These are phyloP conservation scores for Drosophila mauritiana DNA, from an alignment of 1,140 invertebrate species.

Conservation along the genomic window DNA sequence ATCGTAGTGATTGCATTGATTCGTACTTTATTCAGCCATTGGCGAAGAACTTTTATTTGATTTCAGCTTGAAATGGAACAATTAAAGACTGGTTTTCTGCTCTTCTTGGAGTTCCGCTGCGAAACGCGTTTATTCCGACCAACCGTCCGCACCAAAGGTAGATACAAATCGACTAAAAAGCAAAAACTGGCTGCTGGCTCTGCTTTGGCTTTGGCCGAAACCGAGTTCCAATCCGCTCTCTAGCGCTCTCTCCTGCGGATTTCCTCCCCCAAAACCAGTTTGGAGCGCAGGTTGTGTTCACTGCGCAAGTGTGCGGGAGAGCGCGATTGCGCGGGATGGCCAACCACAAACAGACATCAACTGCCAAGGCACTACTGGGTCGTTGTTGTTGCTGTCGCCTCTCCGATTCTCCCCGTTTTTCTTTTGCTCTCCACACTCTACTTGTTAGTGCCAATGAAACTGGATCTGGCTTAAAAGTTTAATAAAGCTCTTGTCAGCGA, in stretches of 20 bases:
- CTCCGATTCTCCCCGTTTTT: background rate
- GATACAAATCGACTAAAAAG: slow-evolving; percentile 77
- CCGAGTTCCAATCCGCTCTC: slow-evolving; percentile 44
- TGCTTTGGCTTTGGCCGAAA: slow-evolving; percentile 17
- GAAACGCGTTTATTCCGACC: slow-evolving; percentile 63
- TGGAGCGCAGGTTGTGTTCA: slow-evolving; percentile 66
- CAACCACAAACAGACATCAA: slow-evolving; percentile 47
- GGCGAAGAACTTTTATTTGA: slow-evolving; percentile 45
- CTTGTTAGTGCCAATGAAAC: slow-evolving; percentile 6
- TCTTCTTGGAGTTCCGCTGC: slow-evolving; percentile 59
- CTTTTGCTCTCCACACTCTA: background rate
- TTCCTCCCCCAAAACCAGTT: slow-evolving; percentile 81
- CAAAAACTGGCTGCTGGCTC: slow-evolving; percentile 65
- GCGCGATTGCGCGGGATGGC: slow-evolving; percentile 38
- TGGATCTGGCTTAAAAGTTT: slow-evolving; percentile 9
- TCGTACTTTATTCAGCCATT: slow-evolving; percentile 57
- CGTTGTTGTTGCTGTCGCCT: slow-evolving; percentile 7
- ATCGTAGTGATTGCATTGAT: slow-evolving; percentile 20
- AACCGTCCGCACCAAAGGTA: slow-evolving; percentile 83
- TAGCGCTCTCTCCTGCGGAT: slow-evolving; percentile 32
- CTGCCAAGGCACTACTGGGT: slow-evolving; percentile 39
- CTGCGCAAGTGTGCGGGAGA: slow-evolving; percentile 59
- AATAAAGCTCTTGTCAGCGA: slow-evolving; percentile 19
- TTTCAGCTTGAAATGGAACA: slow-evolving; percentile 47
- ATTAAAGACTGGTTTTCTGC: slow-evolving; percentile 78